Evolutionary conservation across 2,888 invertebrate genomes (phyloP).

Genomic region (Leucophenga montana): DNA sequence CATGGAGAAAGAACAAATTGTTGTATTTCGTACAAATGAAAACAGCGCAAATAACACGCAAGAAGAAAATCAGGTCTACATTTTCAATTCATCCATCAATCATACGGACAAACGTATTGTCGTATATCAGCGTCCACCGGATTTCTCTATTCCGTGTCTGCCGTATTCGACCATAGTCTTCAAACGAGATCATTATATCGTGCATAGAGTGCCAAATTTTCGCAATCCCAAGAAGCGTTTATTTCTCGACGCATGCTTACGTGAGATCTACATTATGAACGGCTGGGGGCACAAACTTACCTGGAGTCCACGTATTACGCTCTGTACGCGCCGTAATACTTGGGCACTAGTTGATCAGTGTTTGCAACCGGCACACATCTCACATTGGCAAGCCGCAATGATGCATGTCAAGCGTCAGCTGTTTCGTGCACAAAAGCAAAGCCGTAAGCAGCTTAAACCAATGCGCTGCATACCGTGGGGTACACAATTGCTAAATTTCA

Average conservation of each 20-base stretch:
- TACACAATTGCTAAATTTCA: constrained; percentile 46
- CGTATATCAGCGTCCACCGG: constrained; percentile 43
- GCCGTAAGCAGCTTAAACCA: constrained; percentile 45
- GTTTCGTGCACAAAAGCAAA: constrained; percentile 45
- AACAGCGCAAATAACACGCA: constrained; percentile 32
- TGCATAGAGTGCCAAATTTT: too few species aligned
- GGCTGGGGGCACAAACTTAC: too few species aligned
- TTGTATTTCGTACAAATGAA: constrained; percentile 46
- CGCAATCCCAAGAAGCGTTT: too few species aligned
- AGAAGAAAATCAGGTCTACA: constrained; percentile 36
- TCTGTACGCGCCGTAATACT: too few species aligned
- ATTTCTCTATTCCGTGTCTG: constrained; percentile 28
- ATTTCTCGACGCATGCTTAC: too few species aligned
- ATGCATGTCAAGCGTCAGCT: constrained; percentile 58
- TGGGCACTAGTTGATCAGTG: too few species aligned
- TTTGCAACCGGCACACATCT: constrained; percentile 1
- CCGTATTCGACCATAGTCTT: too few species aligned
- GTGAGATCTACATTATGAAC: too few species aligned
- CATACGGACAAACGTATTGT: constrained; percentile 47
- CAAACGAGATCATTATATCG: too few species aligned
- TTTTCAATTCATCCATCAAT: constrained; percentile 52
- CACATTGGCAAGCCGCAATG: constrained; percentile 31
- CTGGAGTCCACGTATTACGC: too few species aligned
- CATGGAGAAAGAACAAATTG: constrained; percentile 47
- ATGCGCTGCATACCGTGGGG: constrained; percentile 40